Evolutionary conservation across 2,888 invertebrate species (phyloP).

Genomic region (Drosophila cyrtoloma): DNA sequence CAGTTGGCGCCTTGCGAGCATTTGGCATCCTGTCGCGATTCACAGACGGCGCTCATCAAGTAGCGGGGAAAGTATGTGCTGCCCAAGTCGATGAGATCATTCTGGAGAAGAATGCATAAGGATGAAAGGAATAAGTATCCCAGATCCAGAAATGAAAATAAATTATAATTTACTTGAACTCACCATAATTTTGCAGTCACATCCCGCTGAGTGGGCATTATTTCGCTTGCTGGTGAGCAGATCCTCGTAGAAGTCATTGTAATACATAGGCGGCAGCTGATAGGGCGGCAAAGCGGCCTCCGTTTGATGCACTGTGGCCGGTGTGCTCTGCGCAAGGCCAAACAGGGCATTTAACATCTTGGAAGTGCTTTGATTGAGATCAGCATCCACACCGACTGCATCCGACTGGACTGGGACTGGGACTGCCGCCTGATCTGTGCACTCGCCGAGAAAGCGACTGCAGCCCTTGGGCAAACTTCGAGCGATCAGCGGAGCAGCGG

Average conservation of each 20-base stretch:
- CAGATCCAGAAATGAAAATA: neutral
- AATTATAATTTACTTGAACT: slow-evolving; percentile 4
- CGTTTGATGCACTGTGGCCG: slow-evolving; percentile 30
- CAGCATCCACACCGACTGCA: slow-evolving; percentile 1
- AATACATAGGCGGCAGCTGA: slow-evolving; percentile 71
- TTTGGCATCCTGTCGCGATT: slow-evolving; percentile 74
- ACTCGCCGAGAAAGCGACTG: slow-evolving; percentile 46
- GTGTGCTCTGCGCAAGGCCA: slow-evolving; percentile 40
- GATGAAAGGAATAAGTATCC: neutral
- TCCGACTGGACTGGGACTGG: neutral
- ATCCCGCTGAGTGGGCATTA: slow-evolving; percentile 74
- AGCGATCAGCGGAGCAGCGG: slow-evolving; percentile 8
- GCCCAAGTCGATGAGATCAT: slow-evolving; percentile 82
- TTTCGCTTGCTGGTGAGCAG: slow-evolving; percentile 67
- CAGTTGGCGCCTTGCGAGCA: slow-evolving; percentile 83
- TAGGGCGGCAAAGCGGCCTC: slow-evolving; percentile 50
- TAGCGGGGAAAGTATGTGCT: slow-evolving; percentile 83
- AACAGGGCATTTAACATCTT: slow-evolving; percentile 66
- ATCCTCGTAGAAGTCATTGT: slow-evolving; percentile 78
- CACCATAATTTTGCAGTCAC: slow-evolving; percentile 84
- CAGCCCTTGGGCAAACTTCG: slow-evolving; percentile 43
- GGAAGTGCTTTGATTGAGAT: slow-evolving; percentile 41
- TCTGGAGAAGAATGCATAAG: slow-evolving; percentile 56
- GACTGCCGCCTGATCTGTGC: slow-evolving; percentile 9
- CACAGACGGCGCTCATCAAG: slow-evolving; percentile 83